Evolutionary conservation across 2,797 vertebrate species (phyloP).

Genomic region (Anabas testudineus): DNA sequence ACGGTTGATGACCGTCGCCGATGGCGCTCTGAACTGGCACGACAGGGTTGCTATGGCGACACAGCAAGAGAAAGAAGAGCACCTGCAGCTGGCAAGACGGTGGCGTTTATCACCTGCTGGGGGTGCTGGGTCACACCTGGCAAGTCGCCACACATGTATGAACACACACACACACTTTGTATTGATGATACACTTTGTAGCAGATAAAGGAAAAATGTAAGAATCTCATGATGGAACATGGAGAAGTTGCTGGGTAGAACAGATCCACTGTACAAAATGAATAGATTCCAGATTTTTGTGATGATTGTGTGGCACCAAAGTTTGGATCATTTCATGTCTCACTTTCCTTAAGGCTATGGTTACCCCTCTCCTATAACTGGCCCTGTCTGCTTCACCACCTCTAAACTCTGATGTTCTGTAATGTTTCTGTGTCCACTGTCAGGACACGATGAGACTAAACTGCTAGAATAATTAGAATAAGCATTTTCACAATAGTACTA

Average conservation of each 20-base stretch:
- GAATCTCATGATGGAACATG: neutral
- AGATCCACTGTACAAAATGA: neutral
- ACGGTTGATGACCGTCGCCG: slow-evolving; percentile 17
- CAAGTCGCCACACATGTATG: slow-evolving; percentile 15
- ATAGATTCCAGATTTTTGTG: neutral
- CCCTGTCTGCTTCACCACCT: too few species aligned
- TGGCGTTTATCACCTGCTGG: slow-evolving; percentile 67
- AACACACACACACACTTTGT: neutral
- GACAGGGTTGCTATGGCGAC: slow-evolving; percentile 60
- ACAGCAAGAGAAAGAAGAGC: slow-evolving; percentile 18
- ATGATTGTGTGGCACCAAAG: too few species aligned
- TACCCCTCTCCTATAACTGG: too few species aligned
- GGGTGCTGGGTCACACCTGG: slow-evolving; percentile 51
- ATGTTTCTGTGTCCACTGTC: too few species aligned
- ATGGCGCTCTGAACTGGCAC: slow-evolving; percentile 21
- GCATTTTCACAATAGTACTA: too few species aligned
- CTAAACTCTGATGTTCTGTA: too few species aligned
- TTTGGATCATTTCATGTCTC: too few species aligned
- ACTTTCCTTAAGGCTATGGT: too few species aligned
- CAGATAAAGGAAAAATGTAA: neutral
- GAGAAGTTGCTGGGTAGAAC: too few species aligned
- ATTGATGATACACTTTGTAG: neutral
- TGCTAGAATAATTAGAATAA: too few species aligned
- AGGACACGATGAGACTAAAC: too few species aligned
- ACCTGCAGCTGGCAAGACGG: slow-evolving; percentile 51